A percentile compares a stretch with the other conserved stretches of the same genome.
These are phyloP conservation scores for Tetranychus cinnabarinus DNA, from an alignment of 1,140 invertebrate species.

Conservation along the genomic window DNA sequence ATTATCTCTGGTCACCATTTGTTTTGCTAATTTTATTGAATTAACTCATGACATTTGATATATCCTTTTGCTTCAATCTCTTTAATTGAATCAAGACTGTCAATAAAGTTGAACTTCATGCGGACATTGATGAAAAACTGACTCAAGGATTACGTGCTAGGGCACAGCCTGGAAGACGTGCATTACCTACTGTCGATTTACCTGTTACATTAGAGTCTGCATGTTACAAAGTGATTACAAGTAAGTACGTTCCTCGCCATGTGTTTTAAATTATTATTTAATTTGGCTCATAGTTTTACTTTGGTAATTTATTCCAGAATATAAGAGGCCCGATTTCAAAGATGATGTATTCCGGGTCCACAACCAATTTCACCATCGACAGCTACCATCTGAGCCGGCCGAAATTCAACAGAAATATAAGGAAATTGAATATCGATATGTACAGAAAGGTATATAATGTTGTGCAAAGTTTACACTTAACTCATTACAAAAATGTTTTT, in stretches of 20 bases:
- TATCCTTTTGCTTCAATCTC: no score
- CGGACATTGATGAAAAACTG: neutral
- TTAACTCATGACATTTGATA: no score
- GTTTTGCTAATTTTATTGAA: no score
- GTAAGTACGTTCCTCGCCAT: neutral
- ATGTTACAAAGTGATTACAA: neutral
- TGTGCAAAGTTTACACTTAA: no score
- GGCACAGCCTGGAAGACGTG: neutral
- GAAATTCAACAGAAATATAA: neutral
- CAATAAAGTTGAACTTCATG: neutral
- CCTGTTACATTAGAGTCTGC: neutral
- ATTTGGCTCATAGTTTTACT: neutral
- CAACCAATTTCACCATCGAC: neutral
- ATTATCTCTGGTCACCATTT: no score
- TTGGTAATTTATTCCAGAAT: neutral
- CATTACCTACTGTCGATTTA: neutral
- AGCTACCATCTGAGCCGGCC: neutral
- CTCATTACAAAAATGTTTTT: no score
- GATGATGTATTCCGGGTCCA: neutral
- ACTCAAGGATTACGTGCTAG: neutral
- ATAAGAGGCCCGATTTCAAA: neutral
- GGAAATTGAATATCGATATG: neutral
- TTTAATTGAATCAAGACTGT: neutral
- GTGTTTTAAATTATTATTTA: neutral
- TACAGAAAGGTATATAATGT: neutral